Evolutionary conservation across 2,888 invertebrate species (phyloP).

Genomic region (Odontocerum albicorne): DNA sequence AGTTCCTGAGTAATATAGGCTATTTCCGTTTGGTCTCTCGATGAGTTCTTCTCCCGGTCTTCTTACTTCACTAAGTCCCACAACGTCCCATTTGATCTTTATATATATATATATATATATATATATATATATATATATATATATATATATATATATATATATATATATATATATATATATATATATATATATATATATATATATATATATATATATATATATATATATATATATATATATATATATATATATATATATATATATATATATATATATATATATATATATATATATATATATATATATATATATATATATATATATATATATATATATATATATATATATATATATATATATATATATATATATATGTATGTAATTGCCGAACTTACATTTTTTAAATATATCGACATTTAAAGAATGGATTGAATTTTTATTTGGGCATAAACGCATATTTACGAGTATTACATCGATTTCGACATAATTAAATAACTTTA

Average conservation of each 20-base stretch:
- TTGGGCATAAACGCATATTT: too few relatives aligned
- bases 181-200: neutral
- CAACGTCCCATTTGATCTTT: too few relatives aligned
- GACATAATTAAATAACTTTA: too few relatives aligned
- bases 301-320: neutral
- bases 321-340: slow-evolving; percentile 7
- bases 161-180: neutral
- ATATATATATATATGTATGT: slow-evolving; percentile 5
- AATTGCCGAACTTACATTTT: too few relatives aligned
- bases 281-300: slow-evolving; percentile 6
- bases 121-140: neutral
- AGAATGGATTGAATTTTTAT: too few relatives aligned
- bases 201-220: neutral
- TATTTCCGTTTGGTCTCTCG: too few relatives aligned
- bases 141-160: neutral
- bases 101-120: neutral
- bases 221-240: slow-evolving; percentile 2
- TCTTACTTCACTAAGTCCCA: too few relatives aligned
- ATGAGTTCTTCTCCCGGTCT: too few relatives aligned
- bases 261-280: slow-evolving; percentile 1
- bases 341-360: slow-evolving; percentile 7
- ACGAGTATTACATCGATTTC: too few relatives aligned
- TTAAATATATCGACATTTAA: too few relatives aligned
- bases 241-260: slow-evolving; percentile 13
- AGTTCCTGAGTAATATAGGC: too few relatives aligned